Evolutionary conservation across 2,113 vertebrate genomes (phyloP).

Genomic region (Gracilinanus agilis): DNA sequence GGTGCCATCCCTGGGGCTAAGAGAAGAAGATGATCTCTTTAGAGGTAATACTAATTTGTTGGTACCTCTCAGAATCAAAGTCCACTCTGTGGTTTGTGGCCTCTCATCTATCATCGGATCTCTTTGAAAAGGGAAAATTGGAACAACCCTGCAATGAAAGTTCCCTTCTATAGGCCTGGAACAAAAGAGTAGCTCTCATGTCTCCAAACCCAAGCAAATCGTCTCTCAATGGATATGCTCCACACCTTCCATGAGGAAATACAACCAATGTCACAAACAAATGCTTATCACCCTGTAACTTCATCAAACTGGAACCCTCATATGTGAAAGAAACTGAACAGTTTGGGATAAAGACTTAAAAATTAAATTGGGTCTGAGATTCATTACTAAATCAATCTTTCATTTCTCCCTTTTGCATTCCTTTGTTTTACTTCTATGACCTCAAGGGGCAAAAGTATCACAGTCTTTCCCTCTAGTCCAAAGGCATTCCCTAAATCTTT

Average conservation of each 20-base stretch:
- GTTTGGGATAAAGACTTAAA: constrained; percentile 51
- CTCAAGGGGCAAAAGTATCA: background rate
- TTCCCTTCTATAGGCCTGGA: too few relatives aligned
- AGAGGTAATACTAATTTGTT: too few relatives aligned
- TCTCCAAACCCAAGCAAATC: too few relatives aligned
- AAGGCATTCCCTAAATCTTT: background rate
- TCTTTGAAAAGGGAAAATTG: too few relatives aligned
- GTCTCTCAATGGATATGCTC: background rate
- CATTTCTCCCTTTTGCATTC: background rate
- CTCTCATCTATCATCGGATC: too few relatives aligned
- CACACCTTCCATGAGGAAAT: background rate
- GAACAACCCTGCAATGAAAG: too few relatives aligned
- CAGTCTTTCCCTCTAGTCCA: background rate
- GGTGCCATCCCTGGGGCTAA: background rate
- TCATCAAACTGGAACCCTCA: background rate
- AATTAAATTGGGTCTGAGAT: constrained; percentile 43
- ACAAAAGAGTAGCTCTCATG: too few relatives aligned
- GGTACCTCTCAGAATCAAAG: too few relatives aligned
- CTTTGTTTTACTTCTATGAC: background rate
- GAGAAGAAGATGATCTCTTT: background rate
- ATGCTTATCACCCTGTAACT: background rate
- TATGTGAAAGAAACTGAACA: constrained; percentile 41
- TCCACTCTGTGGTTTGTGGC: too few relatives aligned
- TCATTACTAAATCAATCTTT: background rate
- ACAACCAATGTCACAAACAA: background rate